Conservation (phyloP, 1,140 invertebrate genomes). For the Oedothorax gibbosus region DNA sequence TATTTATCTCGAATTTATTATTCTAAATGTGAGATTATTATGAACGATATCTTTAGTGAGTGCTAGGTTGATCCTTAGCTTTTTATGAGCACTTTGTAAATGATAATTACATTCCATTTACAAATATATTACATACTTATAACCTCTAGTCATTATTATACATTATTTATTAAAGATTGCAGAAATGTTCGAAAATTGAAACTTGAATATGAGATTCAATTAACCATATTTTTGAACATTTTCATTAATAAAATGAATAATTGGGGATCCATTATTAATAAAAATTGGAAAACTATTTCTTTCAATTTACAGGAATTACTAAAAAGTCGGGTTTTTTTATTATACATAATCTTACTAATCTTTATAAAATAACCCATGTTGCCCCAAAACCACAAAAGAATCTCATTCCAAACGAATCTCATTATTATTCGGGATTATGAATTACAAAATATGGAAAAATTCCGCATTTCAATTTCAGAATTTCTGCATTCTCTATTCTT, state of each 20-base stretch:
- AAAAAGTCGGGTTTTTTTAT: no score
- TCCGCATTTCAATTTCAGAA: slow-evolving; percentile 18
- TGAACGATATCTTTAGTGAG: slow-evolving; percentile 52
- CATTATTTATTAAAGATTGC: slow-evolving; percentile 58
- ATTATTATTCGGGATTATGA: no score
- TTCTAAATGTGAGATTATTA: slow-evolving; percentile 57
- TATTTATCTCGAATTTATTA: slow-evolving; percentile 33
- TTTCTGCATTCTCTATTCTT: slow-evolving; percentile 43
- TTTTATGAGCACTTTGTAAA: slow-evolving; percentile 58
- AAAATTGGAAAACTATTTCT: background rate
- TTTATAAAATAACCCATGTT: no score
- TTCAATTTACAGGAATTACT: background rate
- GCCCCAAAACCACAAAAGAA: no score
- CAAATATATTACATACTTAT: slow-evolving; percentile 55
- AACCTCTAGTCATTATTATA: slow-evolving; percentile 60
- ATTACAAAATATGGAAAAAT: background rate
- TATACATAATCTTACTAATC: no score
- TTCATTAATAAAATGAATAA: background rate
- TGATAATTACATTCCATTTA: slow-evolving; percentile 60
- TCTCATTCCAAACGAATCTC: no score
- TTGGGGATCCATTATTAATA: background rate
- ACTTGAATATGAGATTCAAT: background rate
- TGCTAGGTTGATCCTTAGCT: slow-evolving; percentile 58
- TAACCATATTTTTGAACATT: no score
- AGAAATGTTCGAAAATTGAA: slow-evolving; percentile 39